These are phyloP conservation scores for Oryctes rhinoceros DNA, from an alignment of 1,140 invertebrate species.

Conservation along the genomic window DNA sequence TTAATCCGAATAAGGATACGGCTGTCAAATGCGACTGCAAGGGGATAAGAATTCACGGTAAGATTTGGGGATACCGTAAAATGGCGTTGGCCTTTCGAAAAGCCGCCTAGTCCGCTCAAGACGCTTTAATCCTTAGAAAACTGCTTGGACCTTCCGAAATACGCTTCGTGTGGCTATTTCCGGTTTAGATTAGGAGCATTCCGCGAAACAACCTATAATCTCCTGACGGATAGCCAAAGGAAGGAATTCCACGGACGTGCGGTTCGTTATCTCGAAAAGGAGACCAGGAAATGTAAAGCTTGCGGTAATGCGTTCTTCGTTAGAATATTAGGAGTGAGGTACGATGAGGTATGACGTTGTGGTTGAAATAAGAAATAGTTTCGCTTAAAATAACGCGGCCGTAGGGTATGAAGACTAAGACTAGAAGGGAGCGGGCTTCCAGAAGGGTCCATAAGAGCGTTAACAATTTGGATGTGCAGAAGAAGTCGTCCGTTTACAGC, in stretches of 20 bases:
- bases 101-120: too few relatives aligned
- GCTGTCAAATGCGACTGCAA: conserved; percentile 55
- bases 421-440: background rate
- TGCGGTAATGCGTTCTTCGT: conserved; percentile 66
- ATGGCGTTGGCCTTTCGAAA: background rate
- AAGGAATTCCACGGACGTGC: conserved; percentile 68
- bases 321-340: conserved; percentile 61
- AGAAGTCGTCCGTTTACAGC: background rate
- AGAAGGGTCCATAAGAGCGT: background rate
- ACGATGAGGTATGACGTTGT: conserved; percentile 55
- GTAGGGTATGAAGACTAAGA: conserved; percentile 37
- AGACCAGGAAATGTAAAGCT: conserved; percentile 64
- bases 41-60: conserved; percentile 54
- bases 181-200: conserved; percentile 67
- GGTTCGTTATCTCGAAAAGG: conserved; percentile 65
- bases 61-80: background rate
- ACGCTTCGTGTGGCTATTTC: conserved; percentile 69
- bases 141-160: conserved; percentile 65
- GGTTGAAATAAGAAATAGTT: background rate
- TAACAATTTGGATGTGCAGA: conserved; percentile 10
- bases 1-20: conserved; percentile 51
- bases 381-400: background rate
- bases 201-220: conserved; percentile 67
- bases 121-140: conserved; percentile 51
- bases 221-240: conserved; percentile 69